These are phyloP conservation scores for Embidobia sp. DNA, from an alignment of 2,888 invertebrate species.

Conservation along the genomic window DNA sequence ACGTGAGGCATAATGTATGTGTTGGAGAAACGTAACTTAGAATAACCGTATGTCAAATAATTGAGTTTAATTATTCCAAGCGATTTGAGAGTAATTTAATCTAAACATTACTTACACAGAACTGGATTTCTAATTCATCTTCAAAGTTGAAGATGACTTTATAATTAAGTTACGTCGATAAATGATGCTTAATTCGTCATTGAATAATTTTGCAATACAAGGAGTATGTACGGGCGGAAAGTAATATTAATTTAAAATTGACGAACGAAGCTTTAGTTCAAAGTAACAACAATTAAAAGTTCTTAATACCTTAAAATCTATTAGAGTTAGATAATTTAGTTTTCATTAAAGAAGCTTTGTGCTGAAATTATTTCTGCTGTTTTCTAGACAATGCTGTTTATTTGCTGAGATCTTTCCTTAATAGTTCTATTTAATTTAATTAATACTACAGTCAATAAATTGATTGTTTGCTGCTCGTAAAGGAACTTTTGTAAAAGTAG, in stretches of 20 bases:
- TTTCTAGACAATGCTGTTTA: background rate
- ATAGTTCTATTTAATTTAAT: no score
- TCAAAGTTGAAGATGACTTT: background rate
- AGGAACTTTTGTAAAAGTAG: no score
- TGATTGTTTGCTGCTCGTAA: no score
- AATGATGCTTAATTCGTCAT: constrained; percentile 1
- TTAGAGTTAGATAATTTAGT: background rate
- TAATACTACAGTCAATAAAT: no score
- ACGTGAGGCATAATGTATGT: background rate
- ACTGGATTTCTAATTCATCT: background rate
- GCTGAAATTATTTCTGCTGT: constrained; percentile 1
- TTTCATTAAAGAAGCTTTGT: background rate
- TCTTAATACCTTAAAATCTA: constrained; percentile 3
- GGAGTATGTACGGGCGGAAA: no score
- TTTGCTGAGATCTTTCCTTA: no score
- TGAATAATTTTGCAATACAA: background rate
- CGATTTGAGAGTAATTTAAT: background rate
- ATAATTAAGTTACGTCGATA: constrained; percentile 6
- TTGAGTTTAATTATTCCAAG: background rate
- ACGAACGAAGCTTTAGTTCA: background rate
- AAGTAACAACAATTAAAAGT: constrained; percentile 18
- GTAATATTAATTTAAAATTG: constrained; percentile 14
- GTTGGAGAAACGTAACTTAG: no score
- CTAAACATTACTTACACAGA: background rate
- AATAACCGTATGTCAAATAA: background rate